Conservation (phyloP, 2,113 vertebrate genomes). For the Ondatra zibethicus region DNA sequence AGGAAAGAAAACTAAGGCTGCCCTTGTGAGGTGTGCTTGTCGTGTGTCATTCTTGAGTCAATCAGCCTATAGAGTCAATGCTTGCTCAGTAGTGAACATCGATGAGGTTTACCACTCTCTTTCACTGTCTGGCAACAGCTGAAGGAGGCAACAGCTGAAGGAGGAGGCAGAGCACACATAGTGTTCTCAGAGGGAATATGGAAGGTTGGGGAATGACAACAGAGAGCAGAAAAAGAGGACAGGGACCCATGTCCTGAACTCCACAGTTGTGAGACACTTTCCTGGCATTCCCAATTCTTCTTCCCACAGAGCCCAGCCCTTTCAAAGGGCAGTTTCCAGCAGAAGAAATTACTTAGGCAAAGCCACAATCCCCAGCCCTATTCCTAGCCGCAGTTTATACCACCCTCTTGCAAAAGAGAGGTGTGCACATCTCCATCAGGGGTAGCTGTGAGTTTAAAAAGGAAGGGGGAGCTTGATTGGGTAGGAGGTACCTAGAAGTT, state of each 20-base stretch:
- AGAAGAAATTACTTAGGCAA: background rate
- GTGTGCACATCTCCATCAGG: background rate
- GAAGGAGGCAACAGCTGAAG: background rate
- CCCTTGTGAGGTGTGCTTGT: background rate
- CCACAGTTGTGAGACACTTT: background rate
- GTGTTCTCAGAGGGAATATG: background rate
- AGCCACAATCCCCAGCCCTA: background rate
- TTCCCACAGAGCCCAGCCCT: background rate
- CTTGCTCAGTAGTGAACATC: background rate
- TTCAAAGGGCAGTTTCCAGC: background rate
- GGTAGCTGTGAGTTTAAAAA: background rate
- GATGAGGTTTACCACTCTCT: background rate
- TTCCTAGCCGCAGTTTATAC: background rate
- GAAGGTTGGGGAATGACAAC: background rate
- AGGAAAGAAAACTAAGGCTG: background rate
- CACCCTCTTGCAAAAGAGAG: conserved; percentile 28
- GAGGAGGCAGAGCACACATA: background rate
- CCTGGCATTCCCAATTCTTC: background rate
- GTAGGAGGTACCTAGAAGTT: background rate
- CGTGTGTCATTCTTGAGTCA: background rate
- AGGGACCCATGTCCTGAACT: background rate
- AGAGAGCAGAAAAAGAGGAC: background rate
- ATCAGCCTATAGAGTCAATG: background rate
- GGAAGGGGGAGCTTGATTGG: too few species aligned
- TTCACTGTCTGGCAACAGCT: background rate